These are phyloP conservation scores for Lasioglossum leucozonium DNA, from an alignment of 2,888 invertebrate species.

Conservation along the genomic window DNA sequence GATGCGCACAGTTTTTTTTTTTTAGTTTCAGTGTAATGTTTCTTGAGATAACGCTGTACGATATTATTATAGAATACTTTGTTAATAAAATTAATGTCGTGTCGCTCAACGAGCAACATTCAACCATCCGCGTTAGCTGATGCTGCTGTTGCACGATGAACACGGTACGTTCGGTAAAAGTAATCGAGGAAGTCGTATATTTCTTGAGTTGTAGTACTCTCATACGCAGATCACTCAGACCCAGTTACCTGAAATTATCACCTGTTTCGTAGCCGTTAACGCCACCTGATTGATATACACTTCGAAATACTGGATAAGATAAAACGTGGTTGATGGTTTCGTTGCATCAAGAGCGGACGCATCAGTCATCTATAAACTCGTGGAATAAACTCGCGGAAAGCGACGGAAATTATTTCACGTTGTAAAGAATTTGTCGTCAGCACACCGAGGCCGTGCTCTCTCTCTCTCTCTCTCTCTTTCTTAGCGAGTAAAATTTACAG, in stretches of 20 bases:
- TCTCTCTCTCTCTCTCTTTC: too few species aligned
- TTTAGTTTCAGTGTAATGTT: too few species aligned
- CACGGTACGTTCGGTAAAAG: background rate
- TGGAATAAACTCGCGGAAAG: background rate
- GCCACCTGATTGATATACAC: background rate
- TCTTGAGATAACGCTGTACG: too few species aligned
- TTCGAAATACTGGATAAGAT: background rate
- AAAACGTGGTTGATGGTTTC: background rate
- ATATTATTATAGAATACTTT: too few species aligned
- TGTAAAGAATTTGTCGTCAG: background rate
- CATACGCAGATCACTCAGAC: background rate
- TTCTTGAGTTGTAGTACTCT: background rate
- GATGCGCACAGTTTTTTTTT: too few species aligned
- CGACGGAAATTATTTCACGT: background rate
- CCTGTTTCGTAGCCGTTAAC: conserved; percentile 6
- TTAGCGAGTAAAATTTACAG: background rate
- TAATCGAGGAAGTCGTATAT: background rate
- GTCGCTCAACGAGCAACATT: too few species aligned
- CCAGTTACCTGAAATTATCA: background rate
- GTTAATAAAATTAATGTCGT: too few species aligned
- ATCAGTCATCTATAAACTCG: background rate
- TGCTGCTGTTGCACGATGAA: background rate
- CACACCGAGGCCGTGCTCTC: too few species aligned
- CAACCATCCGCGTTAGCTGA: too few species aligned
- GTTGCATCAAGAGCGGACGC: background rate